These are phyloP conservation scores for Liparis tanakae DNA, from an alignment of 2,797 vertebrate species.

Conservation along the genomic window DNA sequence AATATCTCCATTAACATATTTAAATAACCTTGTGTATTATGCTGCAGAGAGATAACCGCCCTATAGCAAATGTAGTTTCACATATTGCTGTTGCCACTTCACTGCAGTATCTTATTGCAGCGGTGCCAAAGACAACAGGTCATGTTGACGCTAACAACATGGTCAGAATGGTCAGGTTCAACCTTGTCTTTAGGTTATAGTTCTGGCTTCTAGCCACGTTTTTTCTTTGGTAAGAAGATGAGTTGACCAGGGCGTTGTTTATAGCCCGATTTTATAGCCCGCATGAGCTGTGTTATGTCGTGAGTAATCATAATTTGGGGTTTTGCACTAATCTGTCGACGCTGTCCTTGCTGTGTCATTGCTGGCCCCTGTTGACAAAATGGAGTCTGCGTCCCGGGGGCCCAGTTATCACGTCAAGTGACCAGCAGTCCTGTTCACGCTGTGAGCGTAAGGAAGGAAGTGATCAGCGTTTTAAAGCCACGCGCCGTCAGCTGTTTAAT, in stretches of 20 bases:
- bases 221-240: background rate
- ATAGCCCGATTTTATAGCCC: background rate
- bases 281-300: background rate
- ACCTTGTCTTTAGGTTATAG: background rate
- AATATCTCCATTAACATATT: background rate
- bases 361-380: constrained; percentile 41
- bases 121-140: constrained; percentile 5
- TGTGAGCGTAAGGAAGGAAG: background rate
- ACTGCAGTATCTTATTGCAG: constrained; percentile 52
- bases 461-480: background rate
- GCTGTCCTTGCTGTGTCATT: constrained; percentile 28
- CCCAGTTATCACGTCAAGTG: constrained; percentile 23
- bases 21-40: rapidly evolving
- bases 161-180: background rate
- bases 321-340: constrained; percentile 1
- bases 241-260: background rate
- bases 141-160: constrained; percentile 40
- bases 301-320: background rate
- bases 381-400: constrained; percentile 4
- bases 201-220: background rate
- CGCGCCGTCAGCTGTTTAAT: background rate
- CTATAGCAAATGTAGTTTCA: background rate
- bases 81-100: background rate
- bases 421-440: background rate
- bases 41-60: rapidly evolving